Evolutionary conservation across 2,113 vertebrate genomes (phyloP).

Genomic region (Brachyhypopomus occidentalis): DNA sequence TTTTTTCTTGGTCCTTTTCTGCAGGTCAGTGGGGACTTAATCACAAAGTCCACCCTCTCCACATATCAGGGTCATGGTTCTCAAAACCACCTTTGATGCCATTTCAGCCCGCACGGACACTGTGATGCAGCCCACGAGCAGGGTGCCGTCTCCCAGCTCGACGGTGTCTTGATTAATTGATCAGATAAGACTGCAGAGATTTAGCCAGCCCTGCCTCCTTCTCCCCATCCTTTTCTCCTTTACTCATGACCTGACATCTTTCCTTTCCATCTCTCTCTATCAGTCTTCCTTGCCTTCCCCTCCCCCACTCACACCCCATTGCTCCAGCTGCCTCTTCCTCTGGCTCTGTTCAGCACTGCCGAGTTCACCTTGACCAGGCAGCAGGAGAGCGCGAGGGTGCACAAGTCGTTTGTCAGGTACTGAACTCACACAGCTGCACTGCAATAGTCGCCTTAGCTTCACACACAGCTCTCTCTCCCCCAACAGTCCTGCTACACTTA

Average conservation of each 20-base stretch:
- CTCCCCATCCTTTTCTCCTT: neutral
- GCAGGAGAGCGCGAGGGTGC: slow-evolving; percentile 12
- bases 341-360: slow-evolving; percentile 2
- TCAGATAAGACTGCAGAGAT: slow-evolving; percentile 38
- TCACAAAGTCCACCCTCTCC: neutral
- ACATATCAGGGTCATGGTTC: slow-evolving; percentile 25
- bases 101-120: neutral
- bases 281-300: neutral
- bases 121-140: neutral
- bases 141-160: neutral
- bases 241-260: slow-evolving; percentile 10
- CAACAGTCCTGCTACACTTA: neutral
- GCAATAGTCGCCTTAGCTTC: neutral
- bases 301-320: neutral
- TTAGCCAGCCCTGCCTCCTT: neutral
- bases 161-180: slow-evolving; percentile 31
- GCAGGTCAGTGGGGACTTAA: neutral
- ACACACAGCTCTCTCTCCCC: neutral
- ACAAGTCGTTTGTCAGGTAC: slow-evolving; percentile 12
- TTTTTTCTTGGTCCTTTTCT: neutral
- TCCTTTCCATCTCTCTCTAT: slow-evolving; percentile 19
- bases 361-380: slow-evolving; percentile 50
- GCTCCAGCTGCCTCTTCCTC: neutral
- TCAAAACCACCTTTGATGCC: slow-evolving; percentile 6
- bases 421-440: slow-evolving; percentile 10